Evolutionary conservation across 2,888 invertebrate genomes (phyloP).

Genomic region (Lydus trimaculatus): DNA sequence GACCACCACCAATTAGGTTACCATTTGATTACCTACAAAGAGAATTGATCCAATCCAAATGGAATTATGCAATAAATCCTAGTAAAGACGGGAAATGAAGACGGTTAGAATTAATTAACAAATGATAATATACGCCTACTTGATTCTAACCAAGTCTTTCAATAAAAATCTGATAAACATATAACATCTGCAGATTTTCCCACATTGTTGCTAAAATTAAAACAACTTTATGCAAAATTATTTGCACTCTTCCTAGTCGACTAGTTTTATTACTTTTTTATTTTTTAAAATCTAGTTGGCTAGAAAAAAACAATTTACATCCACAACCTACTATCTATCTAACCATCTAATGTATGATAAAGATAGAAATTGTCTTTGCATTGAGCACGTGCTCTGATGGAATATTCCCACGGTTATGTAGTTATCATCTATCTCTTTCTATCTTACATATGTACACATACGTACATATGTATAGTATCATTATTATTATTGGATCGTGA

Average conservation of each 20-base stretch:
- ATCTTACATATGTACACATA: neutral
- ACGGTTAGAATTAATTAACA: no score
- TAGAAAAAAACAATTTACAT: neutral
- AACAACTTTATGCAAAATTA: no score
- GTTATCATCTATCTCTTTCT: neutral
- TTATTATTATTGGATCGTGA: constrained; percentile 33
- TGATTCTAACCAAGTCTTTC: no score
- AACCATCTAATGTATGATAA: neutral
- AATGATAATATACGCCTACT: no score
- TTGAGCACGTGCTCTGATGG: neutral
- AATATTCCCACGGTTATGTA: neutral
- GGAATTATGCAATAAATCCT: no score
- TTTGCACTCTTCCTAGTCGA: no score
- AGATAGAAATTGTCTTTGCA: neutral
- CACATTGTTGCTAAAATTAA: neutral
- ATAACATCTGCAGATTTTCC: neutral
- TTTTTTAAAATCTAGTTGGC: neutral
- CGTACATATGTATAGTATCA: neutral
- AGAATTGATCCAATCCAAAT: no score
- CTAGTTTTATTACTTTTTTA: neutral
- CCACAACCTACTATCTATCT: neutral
- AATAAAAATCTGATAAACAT: no score
- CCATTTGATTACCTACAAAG: no score
- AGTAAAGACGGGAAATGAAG: no score
- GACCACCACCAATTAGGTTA: neutral